Evolutionary conservation across 37 sponge, comb jelly and placozoan species (phyloP).

Genomic region (Haliclona indistincta): DNA sequence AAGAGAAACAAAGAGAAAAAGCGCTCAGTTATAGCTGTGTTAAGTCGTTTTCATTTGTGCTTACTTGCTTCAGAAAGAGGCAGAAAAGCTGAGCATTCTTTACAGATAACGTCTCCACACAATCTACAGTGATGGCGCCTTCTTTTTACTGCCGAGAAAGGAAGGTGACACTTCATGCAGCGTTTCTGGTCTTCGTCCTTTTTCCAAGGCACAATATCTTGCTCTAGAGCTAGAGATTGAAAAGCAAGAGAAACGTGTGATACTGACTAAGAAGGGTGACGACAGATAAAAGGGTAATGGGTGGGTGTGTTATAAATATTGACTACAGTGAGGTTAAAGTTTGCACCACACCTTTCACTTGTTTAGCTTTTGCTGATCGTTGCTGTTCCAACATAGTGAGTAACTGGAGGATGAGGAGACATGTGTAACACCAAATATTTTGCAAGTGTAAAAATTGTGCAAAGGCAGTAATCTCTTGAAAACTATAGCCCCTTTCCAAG

Average conservation of each 20-base stretch:
- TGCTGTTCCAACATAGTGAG: no score
- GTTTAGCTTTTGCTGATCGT: no score
- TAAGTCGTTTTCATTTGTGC: constrained; percentile 1
- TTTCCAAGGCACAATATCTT: constrained; percentile 72
- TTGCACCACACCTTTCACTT: no score
- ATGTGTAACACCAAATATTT: no score
- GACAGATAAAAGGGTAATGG: not conserved
- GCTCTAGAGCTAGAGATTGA: constrained; percentile 65
- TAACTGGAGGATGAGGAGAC: no score
- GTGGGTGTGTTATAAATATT: not conserved
- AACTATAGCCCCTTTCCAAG: constrained; percentile 4
- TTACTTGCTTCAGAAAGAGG: constrained; percentile 55
- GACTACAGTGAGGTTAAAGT: no score
- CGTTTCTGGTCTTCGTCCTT: constrained; percentile 51
- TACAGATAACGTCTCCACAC: constrained; percentile 88
- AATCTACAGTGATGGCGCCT: constrained; percentile 79
- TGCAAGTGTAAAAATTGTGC: no score
- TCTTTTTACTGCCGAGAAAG: constrained; percentile 43
- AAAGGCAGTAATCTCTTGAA: not conserved
- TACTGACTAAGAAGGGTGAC: not conserved
- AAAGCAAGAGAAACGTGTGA: not conserved
- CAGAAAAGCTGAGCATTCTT: constrained; percentile 75
- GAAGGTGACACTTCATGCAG: constrained; percentile 51
- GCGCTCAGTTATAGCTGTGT: not conserved
- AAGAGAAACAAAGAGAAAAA: not conserved